Evolutionary conservation across 2,888 invertebrate genomes (phyloP).

Genomic region (Ashinkailepas kermadecensis): DNA sequence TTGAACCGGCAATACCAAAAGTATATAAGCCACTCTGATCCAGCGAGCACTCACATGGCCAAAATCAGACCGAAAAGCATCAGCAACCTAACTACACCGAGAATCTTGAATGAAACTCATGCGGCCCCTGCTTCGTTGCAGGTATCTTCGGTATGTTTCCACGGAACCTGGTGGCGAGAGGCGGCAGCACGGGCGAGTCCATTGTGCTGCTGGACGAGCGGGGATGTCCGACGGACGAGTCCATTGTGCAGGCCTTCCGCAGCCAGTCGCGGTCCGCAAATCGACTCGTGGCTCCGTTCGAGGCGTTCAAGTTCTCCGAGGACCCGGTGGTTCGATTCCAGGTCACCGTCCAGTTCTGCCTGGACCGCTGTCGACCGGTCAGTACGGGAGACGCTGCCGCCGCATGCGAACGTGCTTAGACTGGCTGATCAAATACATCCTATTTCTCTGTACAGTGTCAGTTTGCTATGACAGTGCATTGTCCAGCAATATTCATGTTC

Average conservation of each 20-base stretch:
- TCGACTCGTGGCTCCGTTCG: slow-evolving; percentile 49
- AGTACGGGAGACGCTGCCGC: slow-evolving; percentile 33
- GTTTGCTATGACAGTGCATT: too few relatives aligned
- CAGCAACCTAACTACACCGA: too few relatives aligned
- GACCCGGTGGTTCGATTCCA: slow-evolving; percentile 75
- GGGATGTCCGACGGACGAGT: slow-evolving; percentile 68
- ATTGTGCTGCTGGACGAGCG: slow-evolving; percentile 65
- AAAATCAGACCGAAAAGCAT: too few relatives aligned
- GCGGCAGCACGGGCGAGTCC: slow-evolving; percentile 59
- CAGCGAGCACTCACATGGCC: too few relatives aligned
- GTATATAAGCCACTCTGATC: too few relatives aligned
- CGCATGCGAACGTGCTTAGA: too few relatives aligned
- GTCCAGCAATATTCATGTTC: too few relatives aligned
- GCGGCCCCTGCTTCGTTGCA: slow-evolving; percentile 29
- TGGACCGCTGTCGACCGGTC: slow-evolving; percentile 59
- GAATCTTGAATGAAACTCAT: background rate
- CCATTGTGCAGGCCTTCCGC: slow-evolving; percentile 39
- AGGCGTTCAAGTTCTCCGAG: slow-evolving; percentile 78
- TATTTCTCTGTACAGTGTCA: too few relatives aligned
- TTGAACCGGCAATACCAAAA: background rate
- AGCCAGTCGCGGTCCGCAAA: slow-evolving; percentile 34
- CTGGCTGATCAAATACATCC: too few relatives aligned
- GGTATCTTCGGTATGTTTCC: slow-evolving; percentile 53
- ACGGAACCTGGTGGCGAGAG: slow-evolving; percentile 70
- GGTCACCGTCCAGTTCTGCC: slow-evolving; percentile 72